Evolutionary conservation across 2,113 vertebrate species (phyloP).

Genomic region (Spea bombifrons): DNA sequence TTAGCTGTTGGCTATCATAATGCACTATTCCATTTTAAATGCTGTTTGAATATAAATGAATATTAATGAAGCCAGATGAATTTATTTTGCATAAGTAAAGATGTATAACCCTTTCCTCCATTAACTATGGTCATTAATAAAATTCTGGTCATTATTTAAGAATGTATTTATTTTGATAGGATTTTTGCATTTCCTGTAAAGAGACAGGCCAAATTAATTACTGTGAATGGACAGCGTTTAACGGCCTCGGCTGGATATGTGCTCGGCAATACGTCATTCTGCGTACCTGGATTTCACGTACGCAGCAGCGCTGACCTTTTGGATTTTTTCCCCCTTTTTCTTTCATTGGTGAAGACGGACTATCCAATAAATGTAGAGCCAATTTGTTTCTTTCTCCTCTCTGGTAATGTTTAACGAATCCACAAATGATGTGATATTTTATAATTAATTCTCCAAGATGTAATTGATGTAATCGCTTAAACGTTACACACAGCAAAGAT

Average conservation of each 20-base stretch:
- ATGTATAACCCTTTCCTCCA: constrained; percentile 71
- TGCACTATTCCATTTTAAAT: constrained; percentile 82
- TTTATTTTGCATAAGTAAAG: constrained; percentile 84
- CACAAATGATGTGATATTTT: constrained; percentile 69
- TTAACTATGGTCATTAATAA: constrained; percentile 68
- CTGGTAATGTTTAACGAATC: constrained; percentile 75
- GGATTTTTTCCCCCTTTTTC: not conserved
- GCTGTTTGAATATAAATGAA: constrained; percentile 82
- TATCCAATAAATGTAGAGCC: constrained; percentile 59
- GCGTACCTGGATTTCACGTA: constrained; percentile 31
- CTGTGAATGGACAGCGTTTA: constrained; percentile 43
- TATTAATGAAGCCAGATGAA: constrained; percentile 82
- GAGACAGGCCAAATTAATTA: constrained; percentile 39
- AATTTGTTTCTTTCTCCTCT: constrained; percentile 53
- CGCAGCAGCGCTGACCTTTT: constrained; percentile 46
- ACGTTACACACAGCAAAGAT: constrained; percentile 78
- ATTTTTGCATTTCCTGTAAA: constrained; percentile 37
- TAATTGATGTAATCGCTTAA: constrained; percentile 81
- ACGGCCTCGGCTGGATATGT: constrained; percentile 20
- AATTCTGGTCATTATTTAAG: constrained; percentile 66
- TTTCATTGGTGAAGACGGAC: constrained; percentile 49
- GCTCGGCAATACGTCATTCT: constrained; percentile 25
- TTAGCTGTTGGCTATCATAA: constrained; percentile 72
- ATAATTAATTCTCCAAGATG: constrained; percentile 79
- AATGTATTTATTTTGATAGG: constrained; percentile 51